Base-by-base conservation (phyloP, 2,888 invertebrate species). In the Eucera pruinosa region DNA sequence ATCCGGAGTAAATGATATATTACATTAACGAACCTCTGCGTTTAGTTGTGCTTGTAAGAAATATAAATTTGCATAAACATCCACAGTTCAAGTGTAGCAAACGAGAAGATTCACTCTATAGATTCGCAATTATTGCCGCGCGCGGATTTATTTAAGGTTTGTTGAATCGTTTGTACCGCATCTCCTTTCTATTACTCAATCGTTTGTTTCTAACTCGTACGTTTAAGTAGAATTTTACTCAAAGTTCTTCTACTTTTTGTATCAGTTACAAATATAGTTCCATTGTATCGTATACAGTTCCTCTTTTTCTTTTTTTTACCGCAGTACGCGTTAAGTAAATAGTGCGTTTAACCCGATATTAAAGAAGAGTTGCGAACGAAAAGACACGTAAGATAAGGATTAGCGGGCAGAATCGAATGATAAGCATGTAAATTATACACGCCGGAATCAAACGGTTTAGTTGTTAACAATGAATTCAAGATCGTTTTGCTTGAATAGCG, bases 271-370 rank as follows among this genome's bases (percentile, higher is more conserved):
- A n/a, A n/a, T n/a, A n/a, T 23, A 18, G 13, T 62, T 57, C 9
- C 11, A 58, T 60, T n/a, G 18, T 41, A 41, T 65, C 54, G 47
- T 65, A 41, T 23, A 54, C 41, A 48, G 39, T 65, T 72, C 65
- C n/a, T n/a, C n/a, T n/a, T n/a, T n/a, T n/a, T n/a, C n/a, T 27
- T 65, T 45, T 55, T 9, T 45, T 62, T 67, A 50, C 9, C 27
- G 11, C 23, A 48, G 36, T 52, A 25, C n/a, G 11, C n/a, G 2
- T 33, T 55, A 48, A 57, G 11, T 50, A 39, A 18, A 20, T 61
- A 43, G 39, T 33, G 39, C 27, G 47, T 48, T 45, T 70, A 50
- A n/a, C 23, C 27, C n/a, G 11, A 45, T 58, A 52, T 58, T 43
- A 15, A 41, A 52, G 39, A 52, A 36, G 15, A 41, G 4, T 18